Base-by-base conservation (phyloP, 2,113 vertebrate genomes). In the Saguinus imperator region DNA sequence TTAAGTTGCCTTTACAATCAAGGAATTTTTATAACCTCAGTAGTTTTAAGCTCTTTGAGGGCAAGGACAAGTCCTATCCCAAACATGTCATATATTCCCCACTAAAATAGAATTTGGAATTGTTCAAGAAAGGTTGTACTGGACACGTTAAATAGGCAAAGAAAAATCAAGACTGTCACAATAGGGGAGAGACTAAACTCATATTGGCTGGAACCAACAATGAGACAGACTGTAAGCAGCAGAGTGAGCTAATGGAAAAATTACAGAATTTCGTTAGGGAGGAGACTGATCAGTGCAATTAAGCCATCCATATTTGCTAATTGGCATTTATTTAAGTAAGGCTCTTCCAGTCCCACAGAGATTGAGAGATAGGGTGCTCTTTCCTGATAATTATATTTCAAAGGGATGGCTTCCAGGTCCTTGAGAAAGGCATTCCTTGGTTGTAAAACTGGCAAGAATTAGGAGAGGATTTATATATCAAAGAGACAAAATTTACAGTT, bases 401-500 rank as follows among this genome's bases (percentile, higher is more conserved):
- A 75, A 70, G 14, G n/a, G 18, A 79, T 72, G 70, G 23, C 25
- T 76, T 8, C 40, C 27, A 72, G 18, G 79, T 84, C 50, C 37
- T 89, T 70, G 43, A 93, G 40, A 81, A 92, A 95, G n/a, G 61
- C 5, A 50, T 77, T 77, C 35, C 8, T 68, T 6, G 5, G 18
- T 88, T 68, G n/a, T 81, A 84, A 16, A 68, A 68, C 25, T 77
- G 50, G 32, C 20, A 89, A 93, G 40, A 89, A 20, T 6, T 57
- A 21, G 55, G 76, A 57, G 29, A 83, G 17, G 75, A 77, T 48
- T 89, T 57, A 84, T 17, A 50, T 70, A 50, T 79, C 79, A 84
- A 93, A 77, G 80, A 95, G 13, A 92, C 66, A 73, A 14, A 92
- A 76, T 92, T 76, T 84, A 82, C 4, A 83, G 61, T 25, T 40